phyloP scores from a whole-genome alignment of 1,140 invertebrate genomes.

The Ceratosolen solmsi region DNA sequence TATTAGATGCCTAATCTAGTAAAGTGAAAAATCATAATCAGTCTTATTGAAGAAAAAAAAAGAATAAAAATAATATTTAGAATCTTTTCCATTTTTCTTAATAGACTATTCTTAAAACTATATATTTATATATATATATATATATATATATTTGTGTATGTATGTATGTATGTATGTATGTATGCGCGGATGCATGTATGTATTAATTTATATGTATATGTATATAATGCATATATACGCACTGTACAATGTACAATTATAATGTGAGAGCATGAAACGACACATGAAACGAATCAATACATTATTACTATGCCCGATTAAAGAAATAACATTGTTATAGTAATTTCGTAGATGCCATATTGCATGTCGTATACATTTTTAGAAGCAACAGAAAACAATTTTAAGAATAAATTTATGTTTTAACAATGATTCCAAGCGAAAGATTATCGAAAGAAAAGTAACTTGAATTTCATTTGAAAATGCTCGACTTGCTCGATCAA shows the following conservation, averaged over 20 bases:
- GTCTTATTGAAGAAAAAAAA: slow-evolving; percentile 44
- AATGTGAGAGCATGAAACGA: neutral
- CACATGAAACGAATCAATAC: neutral
- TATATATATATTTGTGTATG: neutral
- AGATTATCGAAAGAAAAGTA: no score
- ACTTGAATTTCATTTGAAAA: no score
- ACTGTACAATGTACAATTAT: slow-evolving; percentile 19
- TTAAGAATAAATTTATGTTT: neutral
- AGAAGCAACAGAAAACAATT: neutral
- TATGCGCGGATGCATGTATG: no score
- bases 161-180: neutral
- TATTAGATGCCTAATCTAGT: neutral
- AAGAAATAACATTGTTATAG: neutral
- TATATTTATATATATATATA: neutral
- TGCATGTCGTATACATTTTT: neutral
- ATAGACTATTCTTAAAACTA: slow-evolving; percentile 3
- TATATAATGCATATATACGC: neutral
- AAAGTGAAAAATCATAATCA: slow-evolving; percentile 36
- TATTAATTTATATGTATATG: neutral
- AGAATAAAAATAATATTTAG: slow-evolving; percentile 4
- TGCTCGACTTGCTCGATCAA: no score
- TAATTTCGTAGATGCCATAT: neutral
- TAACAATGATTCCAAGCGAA: no score
- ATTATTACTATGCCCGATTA: neutral
- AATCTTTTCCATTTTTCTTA: neutral